phyloP scores from a whole-genome alignment of 2,797 vertebrate genomes.

The Pachyuromys duprasi region DNA sequence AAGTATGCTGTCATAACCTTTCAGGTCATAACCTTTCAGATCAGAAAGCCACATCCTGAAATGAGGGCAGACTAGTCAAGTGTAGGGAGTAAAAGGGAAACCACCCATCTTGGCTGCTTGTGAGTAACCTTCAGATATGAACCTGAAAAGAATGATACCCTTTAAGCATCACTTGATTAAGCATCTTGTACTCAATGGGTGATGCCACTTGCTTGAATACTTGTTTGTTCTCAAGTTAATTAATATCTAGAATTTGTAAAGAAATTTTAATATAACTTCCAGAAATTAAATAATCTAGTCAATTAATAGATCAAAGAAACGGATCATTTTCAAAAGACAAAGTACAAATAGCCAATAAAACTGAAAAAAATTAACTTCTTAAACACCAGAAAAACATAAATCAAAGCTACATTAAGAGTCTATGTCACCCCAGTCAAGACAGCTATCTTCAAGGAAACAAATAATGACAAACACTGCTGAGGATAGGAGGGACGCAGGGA shows the following conservation, averaged over 20 bases:
- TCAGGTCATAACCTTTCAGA: background rate
- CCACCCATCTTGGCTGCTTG: background rate
- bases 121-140: background rate
- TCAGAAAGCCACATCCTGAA: background rate
- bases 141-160: background rate
- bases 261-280: background rate
- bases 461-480: background rate
- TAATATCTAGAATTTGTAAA: background rate
- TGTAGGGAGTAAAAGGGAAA: background rate
- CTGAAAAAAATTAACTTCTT: background rate
- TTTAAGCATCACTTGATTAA: background rate
- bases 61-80: background rate
- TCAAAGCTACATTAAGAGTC: background rate
- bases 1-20: background rate
- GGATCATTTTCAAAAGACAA: background rate
- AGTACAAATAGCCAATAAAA: background rate
- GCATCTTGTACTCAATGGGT: background rate
- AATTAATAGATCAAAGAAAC: background rate
- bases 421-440: background rate
- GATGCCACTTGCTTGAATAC: background rate
- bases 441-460: background rate
- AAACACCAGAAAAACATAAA: background rate
- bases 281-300: background rate
- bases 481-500: background rate
- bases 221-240: background rate